Percentiles rank a stretch among this genome's conserved stretches.
Evolutionary conservation across 2,888 invertebrate genomes (phyloP).

Genomic region (Drosophila putrida): DNA sequence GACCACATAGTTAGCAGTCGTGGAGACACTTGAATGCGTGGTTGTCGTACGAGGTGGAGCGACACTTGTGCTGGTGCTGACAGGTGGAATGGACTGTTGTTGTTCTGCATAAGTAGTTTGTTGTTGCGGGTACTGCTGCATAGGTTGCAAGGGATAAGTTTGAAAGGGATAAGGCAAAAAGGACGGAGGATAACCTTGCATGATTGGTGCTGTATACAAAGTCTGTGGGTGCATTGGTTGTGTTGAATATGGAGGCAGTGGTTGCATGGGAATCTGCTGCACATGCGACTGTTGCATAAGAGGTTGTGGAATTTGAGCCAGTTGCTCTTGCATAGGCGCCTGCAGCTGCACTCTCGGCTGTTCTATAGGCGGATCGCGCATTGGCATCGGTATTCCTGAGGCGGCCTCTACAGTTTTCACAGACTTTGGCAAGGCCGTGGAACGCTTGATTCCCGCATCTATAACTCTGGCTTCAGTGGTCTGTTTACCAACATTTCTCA

Average conservation of each 20-base stretch:
- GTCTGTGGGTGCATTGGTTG: slow-evolving; percentile 30
- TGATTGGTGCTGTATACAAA: slow-evolving; percentile 10
- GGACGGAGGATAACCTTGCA: slow-evolving; percentile 8
- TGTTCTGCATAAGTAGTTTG: slow-evolving; percentile 1
- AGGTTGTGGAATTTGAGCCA: neutral
- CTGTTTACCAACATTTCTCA: slow-evolving; percentile 16
- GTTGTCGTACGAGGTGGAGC: slow-evolving; percentile 25
- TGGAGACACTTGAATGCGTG: slow-evolving; percentile 36
- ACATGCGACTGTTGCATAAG: slow-evolving; percentile 6
- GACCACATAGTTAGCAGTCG: slow-evolving; percentile 33
- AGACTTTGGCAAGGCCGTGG: neutral
- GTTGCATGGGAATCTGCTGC: slow-evolving; percentile 17
- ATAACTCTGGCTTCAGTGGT: slow-evolving; percentile 43
- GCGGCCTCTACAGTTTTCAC: neutral
- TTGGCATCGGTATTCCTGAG: neutral
- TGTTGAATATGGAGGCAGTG: slow-evolving; percentile 15
- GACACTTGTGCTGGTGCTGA: neutral
- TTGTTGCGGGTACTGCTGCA: slow-evolving; percentile 19
- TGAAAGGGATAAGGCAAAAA: slow-evolving; percentile 46
- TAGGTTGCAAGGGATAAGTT: slow-evolving; percentile 27
- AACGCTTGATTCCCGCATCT: slow-evolving; percentile 48
- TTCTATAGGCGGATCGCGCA: slow-evolving; percentile 17
- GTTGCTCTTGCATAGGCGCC: slow-evolving; percentile 16
- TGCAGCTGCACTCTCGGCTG: slow-evolving; percentile 9
- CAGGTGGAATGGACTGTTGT: neutral